Base-by-base conservation (phyloP, 2,888 invertebrate species). In the Zaprionus lineosus region DNA sequence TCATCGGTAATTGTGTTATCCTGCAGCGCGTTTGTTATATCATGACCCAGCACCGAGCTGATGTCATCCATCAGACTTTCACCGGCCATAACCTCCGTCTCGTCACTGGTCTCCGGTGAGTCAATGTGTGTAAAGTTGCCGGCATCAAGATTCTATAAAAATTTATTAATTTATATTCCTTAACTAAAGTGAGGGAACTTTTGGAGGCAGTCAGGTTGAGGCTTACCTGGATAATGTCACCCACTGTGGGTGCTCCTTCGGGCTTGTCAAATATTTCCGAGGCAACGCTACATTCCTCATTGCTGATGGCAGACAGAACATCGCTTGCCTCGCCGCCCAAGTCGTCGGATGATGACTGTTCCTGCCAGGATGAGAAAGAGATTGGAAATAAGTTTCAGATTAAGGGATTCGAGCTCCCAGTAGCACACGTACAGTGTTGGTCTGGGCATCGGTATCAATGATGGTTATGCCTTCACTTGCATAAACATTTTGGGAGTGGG, bases 61-160 rank as follows among this genome's bases (percentile, higher is more conserved):
- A 95, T 93, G 83, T 95, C 95, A 69, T 95, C 95, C 91, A 95
- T 93, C 21, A 95, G 92, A 40, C 95, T 95, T 88, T 95, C 95
- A 3, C 95, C 95, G 58, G 94, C 94, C 71, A 94, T 91, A 3
- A 93, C 92, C 84, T 95, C 95, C 2, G 93, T 93, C 6, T 93
- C 93, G 64, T 96, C 95, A 3, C 95, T 95, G 7, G 93, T 92
- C 90, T 96, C 96, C 0, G 96, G 95, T 0, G 95, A 96, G 87
- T 96, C 96, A 47, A 96, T 96, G 84, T 96, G 96, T 7, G 93
- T 93, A 43, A 96, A 94, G 46, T 91, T 91, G 47, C 84, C 87
- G 0, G 88, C 84, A 57, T 89, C 88, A 5, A 89, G 70, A 46
- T 68, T 92, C 92, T 84, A 90, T 2, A 8, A 5, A 4, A 21